Percentiles rank a stretch among this genome's conserved stretches.
Evolutionary conservation across 2,888 invertebrate species (phyloP).

Genomic region (Anthoptus insignis): DNA sequence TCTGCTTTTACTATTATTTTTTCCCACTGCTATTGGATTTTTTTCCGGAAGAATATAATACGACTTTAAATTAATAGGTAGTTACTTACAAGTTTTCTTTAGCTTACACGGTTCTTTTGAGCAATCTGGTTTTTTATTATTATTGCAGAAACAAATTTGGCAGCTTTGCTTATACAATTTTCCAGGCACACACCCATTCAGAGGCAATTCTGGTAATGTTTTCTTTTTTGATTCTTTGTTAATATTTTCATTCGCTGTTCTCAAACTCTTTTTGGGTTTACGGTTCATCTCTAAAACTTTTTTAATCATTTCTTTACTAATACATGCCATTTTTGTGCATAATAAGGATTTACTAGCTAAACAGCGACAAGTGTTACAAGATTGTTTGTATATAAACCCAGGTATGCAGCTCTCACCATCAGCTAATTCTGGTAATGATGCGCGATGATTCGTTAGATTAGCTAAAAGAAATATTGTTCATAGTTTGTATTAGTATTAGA

Average conservation of each 20-base stretch:
- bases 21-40: too few species aligned
- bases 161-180: conserved; percentile 61
- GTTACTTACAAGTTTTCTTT: conserved; percentile 46
- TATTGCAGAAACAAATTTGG: conserved; percentile 62
- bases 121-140: conserved; percentile 50
- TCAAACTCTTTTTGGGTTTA: not conserved
- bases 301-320: conserved; percentile 33
- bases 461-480: conserved; percentile 34
- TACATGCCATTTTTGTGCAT: conserved; percentile 76
- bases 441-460: conserved; percentile 26
- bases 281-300: conserved; percentile 17
- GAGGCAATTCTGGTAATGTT: conserved; percentile 45
- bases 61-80: too few species aligned
- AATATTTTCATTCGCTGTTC: not conserved
- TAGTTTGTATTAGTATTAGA: too few species aligned
- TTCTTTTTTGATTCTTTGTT: not conserved
- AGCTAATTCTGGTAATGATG: conserved; percentile 58
- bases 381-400: conserved; percentile 61
- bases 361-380: conserved; percentile 73
- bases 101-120: conserved; percentile 46
- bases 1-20: too few species aligned
- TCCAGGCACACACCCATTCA: conserved; percentile 61
- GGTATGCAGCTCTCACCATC: conserved; percentile 61
- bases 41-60: too few species aligned
- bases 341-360: conserved; percentile 53